A percentile compares a stretch with the other conserved stretches of the same genome.
phyloP scores from a whole-genome alignment of 1,140 invertebrate genomes.

The Hetaerina americana region DNA sequence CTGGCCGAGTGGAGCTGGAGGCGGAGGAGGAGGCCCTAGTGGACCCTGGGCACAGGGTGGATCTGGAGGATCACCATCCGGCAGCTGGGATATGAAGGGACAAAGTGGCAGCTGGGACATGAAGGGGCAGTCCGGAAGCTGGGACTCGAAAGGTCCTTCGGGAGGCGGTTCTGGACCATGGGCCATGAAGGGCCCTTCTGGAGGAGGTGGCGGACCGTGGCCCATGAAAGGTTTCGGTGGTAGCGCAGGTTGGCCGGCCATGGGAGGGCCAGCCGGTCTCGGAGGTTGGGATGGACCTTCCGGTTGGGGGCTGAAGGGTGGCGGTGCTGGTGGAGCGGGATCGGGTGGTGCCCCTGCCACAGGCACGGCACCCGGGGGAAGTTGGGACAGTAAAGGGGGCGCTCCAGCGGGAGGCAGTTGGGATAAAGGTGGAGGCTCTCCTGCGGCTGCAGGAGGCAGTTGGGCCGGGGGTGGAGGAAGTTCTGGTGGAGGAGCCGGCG shows the following conservation, averaged over 20 bases:
- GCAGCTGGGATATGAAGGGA: neutral
- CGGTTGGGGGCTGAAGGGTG: neutral
- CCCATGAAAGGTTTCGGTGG: neutral
- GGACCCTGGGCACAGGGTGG: neutral
- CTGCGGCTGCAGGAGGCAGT: too few relatives aligned
- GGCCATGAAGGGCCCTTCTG: neutral
- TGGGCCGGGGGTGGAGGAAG: neutral
- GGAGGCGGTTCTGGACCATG: too few relatives aligned
- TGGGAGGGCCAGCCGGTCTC: neutral
- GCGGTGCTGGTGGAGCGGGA: neutral
- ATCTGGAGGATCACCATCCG: neutral
- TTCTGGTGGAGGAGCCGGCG: neutral
- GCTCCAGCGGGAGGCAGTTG: neutral
- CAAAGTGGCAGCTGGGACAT: neutral
- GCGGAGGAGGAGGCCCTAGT: neutral
- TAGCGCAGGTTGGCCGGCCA: neutral
- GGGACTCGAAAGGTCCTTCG: neutral
- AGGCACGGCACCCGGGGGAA: neutral
- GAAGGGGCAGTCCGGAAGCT: neutral
- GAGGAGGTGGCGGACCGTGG: neutral
- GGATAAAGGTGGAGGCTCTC: neutral
- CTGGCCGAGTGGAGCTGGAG: neutral
- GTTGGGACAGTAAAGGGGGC: neutral
- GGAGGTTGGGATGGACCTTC: neutral
- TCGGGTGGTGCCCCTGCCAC: too few relatives aligned